These are phyloP conservation scores for Platalea minor DNA, from an alignment of 2,797 vertebrate species.

Conservation along the genomic window DNA sequence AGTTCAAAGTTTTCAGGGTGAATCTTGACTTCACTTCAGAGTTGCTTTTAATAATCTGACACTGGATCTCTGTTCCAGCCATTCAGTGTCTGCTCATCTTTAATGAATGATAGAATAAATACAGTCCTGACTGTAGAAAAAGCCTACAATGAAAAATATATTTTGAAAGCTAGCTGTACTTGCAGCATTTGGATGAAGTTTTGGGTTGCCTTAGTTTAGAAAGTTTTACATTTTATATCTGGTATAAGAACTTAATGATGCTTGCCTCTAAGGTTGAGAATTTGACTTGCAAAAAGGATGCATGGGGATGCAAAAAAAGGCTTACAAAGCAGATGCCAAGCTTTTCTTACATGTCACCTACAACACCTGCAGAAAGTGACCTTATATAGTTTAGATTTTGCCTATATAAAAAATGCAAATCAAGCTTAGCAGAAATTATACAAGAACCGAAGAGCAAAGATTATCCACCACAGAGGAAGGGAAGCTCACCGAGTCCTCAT, in stretches of 20 bases:
- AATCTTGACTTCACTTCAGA: neutral
- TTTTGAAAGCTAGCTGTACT: neutral
- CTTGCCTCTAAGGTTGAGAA: neutral
- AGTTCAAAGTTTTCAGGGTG: neutral
- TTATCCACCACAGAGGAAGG: neutral
- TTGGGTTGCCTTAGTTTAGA: neutral
- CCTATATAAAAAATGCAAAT: neutral
- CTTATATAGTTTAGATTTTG: neutral
- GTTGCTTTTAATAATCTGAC: neutral
- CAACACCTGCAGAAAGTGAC: conserved; percentile 14
- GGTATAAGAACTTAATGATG: neutral
- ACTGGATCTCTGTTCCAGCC: neutral
- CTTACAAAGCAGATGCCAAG: neutral
- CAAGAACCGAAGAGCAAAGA: neutral
- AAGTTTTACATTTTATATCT: neutral
- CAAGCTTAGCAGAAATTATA: neutral
- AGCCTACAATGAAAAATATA: neutral
- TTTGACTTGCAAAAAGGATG: conserved; percentile 2
- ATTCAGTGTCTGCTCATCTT: neutral
- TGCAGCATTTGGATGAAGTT: neutral
- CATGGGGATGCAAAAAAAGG: neutral
- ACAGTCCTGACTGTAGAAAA: neutral
- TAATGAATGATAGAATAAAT: neutral
- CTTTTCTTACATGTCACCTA: neutral
- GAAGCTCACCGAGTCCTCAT: neutral